Base-by-base conservation (phyloP, 2,113 vertebrate genomes). In the Rutilus rutilus region DNA sequence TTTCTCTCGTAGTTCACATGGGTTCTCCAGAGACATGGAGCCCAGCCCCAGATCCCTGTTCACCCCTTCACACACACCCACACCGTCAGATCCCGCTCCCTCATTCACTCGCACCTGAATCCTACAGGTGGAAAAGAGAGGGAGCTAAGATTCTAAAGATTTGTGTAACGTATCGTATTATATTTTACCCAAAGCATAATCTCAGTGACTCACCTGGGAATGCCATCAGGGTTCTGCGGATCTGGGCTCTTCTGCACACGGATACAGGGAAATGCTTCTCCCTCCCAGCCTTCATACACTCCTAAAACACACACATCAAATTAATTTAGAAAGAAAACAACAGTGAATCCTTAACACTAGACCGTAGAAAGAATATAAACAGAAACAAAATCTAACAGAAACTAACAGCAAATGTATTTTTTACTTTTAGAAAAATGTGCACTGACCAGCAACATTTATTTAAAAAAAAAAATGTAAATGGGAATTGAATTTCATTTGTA, bases 1-100 rank as follows among this genome's bases (percentile, higher is more conserved):
- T 0, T 96, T 96, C 78, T 96, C 94, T 42, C 88, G 93, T 62
- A 98, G 90, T 88, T 97, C 96, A 52, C 97, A 98, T 1, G 96
- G 96, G 82, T 95, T 97, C 91, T 98, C 97, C 0, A 95, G 94
- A 17, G 95, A 94, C 86, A 93, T 90, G 1, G 94, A 86, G 0
- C 95, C 95, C 60, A 96, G 62, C 0, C 95, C 95, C 50, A 96
- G 87, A 71, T 97, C 97, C 84, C 92, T 90, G 21, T 95, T 94
- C 52, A 95, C 92, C 3, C 91, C 90, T 85, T 92, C 91, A 91
- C 94, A 92, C 82, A 90, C 86, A 67, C 89, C 90, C 89, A 81
- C 2, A 94, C 93, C 85, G 88, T 93, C 91, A 94, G 90, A 77
- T 90, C 92, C 88, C 95, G 80, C 90, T 86, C 93, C 89, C 88